phyloP scores from a whole-genome alignment of 1,140 invertebrate species.

The Drosophila repletoides region DNA sequence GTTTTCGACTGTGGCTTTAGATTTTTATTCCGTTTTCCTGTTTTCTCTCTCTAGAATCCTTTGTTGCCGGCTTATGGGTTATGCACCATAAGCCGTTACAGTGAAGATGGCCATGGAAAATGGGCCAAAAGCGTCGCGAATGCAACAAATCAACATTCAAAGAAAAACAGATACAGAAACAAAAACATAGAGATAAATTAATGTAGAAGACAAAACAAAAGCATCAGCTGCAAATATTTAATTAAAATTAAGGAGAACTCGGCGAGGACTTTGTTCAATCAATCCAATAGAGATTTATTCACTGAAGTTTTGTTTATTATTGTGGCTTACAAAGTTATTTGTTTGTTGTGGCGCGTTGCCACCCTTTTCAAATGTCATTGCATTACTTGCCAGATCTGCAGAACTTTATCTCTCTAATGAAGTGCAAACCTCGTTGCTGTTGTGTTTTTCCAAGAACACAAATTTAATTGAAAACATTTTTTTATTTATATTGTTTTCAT shows the following conservation, averaged over 20 bases:
- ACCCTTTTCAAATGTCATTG: conserved; percentile 16
- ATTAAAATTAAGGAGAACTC: conserved; percentile 28
- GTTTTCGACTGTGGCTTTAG: conserved; percentile 22
- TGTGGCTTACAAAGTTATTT: too few relatives aligned
- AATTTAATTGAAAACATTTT: too few relatives aligned
- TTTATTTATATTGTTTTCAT: too few relatives aligned
- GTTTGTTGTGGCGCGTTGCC: too few relatives aligned
- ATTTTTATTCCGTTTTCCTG: not conserved
- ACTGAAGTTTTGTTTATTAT: too few relatives aligned
- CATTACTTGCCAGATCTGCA: not conserved
- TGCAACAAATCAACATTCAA: conserved; percentile 30
- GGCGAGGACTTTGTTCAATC: too few relatives aligned
- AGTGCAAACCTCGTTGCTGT: too few relatives aligned
- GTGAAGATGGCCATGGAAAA: too few relatives aligned
- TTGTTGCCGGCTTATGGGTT: not conserved
- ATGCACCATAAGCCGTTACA: too few relatives aligned
- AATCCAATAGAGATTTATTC: too few relatives aligned
- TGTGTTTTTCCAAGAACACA: too few relatives aligned
- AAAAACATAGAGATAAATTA: not conserved
- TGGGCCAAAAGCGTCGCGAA: conserved; percentile 11
- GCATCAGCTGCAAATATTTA: conserved; percentile 28
- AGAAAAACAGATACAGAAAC: not conserved
- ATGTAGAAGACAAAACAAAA: not conserved
- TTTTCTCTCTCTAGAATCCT: not conserved
- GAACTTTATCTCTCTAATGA: too few relatives aligned